These are phyloP conservation scores for Asbolus verrucosus DNA, from an alignment of 1,140 invertebrate genomes.

Conservation along the genomic window DNA sequence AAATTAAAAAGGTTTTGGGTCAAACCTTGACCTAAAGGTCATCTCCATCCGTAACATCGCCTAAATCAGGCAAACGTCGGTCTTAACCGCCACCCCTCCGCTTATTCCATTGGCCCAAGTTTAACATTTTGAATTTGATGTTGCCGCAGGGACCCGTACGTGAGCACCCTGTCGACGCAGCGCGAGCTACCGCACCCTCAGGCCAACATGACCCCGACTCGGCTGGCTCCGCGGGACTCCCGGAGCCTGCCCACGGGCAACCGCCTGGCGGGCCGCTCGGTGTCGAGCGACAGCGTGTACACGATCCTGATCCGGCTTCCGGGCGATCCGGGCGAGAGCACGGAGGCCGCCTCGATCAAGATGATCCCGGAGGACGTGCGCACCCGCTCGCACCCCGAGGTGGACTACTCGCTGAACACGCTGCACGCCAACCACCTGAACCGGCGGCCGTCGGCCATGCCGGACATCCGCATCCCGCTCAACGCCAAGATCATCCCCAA, in stretches of 20 bases:
- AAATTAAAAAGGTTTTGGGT: no score
- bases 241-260: conserved; percentile 64
- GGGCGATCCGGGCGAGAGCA: conserved; percentile 68
- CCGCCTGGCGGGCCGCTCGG: conserved; percentile 71
- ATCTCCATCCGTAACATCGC: no score
- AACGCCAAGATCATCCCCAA: conserved; percentile 89
- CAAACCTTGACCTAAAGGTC: no score
- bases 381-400: conserved; percentile 58
- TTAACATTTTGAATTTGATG: neutral
- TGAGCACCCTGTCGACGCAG: conserved; percentile 55
- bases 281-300: conserved; percentile 84
- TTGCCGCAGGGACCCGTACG: conserved; percentile 66
- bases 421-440: conserved; percentile 68
- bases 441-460: conserved; percentile 79
- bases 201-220: conserved; percentile 62
- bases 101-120: no score
- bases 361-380: conserved; percentile 83
- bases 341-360: conserved; percentile 79
- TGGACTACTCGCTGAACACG: conserved; percentile 47
- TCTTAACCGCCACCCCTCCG: no score
- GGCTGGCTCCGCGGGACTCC: conserved; percentile 62
- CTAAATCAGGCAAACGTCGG: no score
- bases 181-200: conserved; percentile 56
- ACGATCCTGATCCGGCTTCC: conserved; percentile 93
- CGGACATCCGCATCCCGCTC: conserved; percentile 84